Conservation (phyloP, 2,113 vertebrate genomes). For the Podarcis muralis region DNA sequence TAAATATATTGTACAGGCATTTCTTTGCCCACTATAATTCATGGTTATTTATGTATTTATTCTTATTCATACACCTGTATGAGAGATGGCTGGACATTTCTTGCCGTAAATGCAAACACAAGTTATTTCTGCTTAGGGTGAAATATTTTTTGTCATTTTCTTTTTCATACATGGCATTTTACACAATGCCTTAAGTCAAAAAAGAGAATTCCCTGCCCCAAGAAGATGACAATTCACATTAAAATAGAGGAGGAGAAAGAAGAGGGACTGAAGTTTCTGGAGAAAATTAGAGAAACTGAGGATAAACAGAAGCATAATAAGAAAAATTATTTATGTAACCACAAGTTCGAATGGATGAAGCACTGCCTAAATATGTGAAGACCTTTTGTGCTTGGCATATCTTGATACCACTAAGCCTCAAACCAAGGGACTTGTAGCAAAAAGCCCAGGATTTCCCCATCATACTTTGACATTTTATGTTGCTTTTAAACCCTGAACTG, state of each 20-base stretch:
- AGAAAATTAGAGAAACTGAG: neutral
- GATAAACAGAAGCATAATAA: neutral
- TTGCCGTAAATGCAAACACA: neutral
- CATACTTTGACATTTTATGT: neutral
- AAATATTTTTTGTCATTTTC: neutral
- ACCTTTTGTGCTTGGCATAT: neutral
- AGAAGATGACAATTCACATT: neutral
- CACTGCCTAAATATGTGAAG: neutral
- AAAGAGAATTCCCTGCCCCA: neutral
- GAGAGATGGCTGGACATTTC: neutral
- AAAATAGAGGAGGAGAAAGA: neutral
- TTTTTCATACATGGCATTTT: neutral
- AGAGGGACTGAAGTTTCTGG: neutral
- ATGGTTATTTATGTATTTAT: neutral
- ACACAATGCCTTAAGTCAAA: neutral
- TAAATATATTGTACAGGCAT: no score
- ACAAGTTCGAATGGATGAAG: neutral
- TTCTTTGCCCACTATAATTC: neutral
- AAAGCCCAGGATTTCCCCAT: neutral
- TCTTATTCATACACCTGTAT: neutral
- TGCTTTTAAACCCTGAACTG: constrained; percentile 18
- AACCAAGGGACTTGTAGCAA: neutral
- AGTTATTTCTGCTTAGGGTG: neutral
- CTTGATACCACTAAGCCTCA: neutral
- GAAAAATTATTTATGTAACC: neutral